Evolutionary conservation across 2,797 vertebrate genomes (phyloP), one percentile per base, ranked within the genome.

Genomic region (Poeciliopsis turneri): DNA sequence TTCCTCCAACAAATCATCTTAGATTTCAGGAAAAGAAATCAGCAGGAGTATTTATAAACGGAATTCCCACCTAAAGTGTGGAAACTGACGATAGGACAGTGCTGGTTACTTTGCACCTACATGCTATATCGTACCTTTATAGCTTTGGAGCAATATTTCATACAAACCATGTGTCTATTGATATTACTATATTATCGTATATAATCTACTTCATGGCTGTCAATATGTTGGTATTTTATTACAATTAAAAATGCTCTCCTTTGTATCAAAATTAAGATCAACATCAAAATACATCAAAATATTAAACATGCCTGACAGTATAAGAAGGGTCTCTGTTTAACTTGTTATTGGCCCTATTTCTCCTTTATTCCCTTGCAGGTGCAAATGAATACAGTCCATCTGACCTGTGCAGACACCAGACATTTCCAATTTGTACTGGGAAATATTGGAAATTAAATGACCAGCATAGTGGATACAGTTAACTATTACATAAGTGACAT

Each of bases 11-110:
- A 81, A 16, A 72, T 80, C 4, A 53, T 61, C 64, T 84, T 53
- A 70, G 76, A 79, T 78, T 82, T 51, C 1, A 11, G 36, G 6
- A 25, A 18, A 16, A 33, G 16, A 57, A 28, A 33, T 36, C 10
- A 47, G 66, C 36, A 47, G 73, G 53, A 43, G 46, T 69, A 39
- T 39, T 79, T 79, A 8, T 64, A 39, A 57, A 41, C 28, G 66
- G 45, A 75, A n/a, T 80, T 72, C 79, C 68, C 74, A 39, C 47
- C 74, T 80, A 72, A 16, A 77, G 72, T 15, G n/a, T 64, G 28
- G 70, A 45, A 79, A 64, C 69, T 80, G 74, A 28, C 7, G 10
- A 41, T n/a, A 69, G 39, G 39, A 43, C 23, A 5, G 23, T 41
- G 11, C 66, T 15, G 11, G 39, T 69, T 5, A 25, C 66, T 13